Conservation (phyloP, 2,113 vertebrate genomes). For the Aphelocoma coerulescens region DNA sequence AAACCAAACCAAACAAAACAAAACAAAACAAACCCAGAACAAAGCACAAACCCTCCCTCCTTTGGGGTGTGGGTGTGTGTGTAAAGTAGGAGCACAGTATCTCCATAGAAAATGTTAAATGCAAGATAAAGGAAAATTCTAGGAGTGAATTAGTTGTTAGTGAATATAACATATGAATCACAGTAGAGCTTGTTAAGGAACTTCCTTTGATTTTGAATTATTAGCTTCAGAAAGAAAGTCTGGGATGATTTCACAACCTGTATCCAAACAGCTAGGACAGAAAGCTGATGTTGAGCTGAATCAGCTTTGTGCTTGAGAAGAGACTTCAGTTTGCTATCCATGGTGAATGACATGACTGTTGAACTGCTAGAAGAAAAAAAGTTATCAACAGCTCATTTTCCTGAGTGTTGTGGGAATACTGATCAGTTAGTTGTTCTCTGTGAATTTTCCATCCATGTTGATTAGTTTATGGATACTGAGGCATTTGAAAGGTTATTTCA, state of each 20-base stretch:
- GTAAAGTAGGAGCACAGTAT: background rate
- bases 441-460: background rate
- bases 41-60: background rate
- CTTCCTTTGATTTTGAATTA: background rate
- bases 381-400: background rate
- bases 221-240: background rate
- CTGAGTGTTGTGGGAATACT: background rate
- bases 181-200: background rate
- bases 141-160: background rate
- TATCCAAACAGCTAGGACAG: background rate
- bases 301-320: background rate
- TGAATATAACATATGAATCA: background rate
- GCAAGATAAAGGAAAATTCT: background rate
- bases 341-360: background rate
- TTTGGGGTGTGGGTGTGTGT: background rate
- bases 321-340: background rate
- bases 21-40: background rate
- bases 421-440: background rate
- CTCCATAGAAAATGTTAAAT: background rate
- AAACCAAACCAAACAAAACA: background rate
- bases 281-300: background rate
- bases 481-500: background rate
- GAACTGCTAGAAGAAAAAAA: background rate
- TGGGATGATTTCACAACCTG: background rate
- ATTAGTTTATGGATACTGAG: background rate